Conservation (phyloP, 1,140 invertebrate genomes). For the Drosophila virilis region DNA sequence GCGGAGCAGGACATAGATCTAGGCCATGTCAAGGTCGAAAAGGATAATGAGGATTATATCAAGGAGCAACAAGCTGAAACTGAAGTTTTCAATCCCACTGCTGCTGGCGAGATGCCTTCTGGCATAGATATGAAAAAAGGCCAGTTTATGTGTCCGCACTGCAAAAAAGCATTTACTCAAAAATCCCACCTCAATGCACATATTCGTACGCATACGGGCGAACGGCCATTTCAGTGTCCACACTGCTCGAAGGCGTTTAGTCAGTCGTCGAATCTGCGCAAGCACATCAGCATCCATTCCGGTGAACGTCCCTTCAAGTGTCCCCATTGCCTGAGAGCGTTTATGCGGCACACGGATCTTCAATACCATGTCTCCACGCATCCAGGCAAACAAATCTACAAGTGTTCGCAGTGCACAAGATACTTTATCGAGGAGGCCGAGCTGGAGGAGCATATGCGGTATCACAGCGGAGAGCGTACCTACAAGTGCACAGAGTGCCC, state of each 20-base stretch:
- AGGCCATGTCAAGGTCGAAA: slow-evolving; percentile 21
- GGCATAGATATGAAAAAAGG: neutral
- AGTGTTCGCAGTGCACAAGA: slow-evolving; percentile 25
- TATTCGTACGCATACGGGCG: slow-evolving; percentile 33
- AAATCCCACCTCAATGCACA: slow-evolving; percentile 28
- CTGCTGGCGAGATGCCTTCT: neutral
- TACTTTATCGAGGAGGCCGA: slow-evolving; percentile 22
- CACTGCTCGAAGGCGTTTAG: slow-evolving; percentile 33
- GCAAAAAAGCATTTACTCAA: slow-evolving; percentile 20
- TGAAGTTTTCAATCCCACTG: neutral
- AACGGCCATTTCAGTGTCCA: slow-evolving; percentile 22
- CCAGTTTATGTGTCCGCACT: slow-evolving; percentile 28
- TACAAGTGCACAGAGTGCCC: slow-evolving; percentile 22
- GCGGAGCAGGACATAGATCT: slow-evolving; percentile 15
- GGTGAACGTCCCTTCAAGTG: slow-evolving; percentile 33
- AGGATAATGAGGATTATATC: neutral
- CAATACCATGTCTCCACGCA: slow-evolving; percentile 35
- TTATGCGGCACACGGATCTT: slow-evolving; percentile 29
- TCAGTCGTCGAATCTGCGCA: slow-evolving; percentile 30
- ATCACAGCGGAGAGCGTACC: slow-evolving; percentile 18
- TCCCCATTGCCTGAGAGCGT: slow-evolving; percentile 17
- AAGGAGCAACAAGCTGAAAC: neutral
- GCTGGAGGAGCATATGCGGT: slow-evolving; percentile 27
- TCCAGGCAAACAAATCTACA: slow-evolving; percentile 28
- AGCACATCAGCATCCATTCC: slow-evolving; percentile 33